Conservation (phyloP, 2,797 vertebrate genomes). For the Enteromius afrohamiltoni region DNA sequence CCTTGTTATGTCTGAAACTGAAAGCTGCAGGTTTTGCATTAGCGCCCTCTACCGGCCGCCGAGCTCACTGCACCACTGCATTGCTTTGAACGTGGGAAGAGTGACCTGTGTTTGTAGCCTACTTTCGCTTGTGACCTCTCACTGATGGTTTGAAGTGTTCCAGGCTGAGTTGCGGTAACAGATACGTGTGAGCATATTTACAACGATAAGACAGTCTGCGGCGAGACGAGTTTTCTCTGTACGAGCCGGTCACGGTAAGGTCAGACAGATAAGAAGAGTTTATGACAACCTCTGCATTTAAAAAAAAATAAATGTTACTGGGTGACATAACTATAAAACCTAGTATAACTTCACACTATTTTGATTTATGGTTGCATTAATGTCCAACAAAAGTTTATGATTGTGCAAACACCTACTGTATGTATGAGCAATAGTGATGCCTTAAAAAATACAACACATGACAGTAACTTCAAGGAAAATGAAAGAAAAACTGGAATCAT, state of each 20-base stretch:
- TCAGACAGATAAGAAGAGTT: conserved; percentile 71
- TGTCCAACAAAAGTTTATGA: background rate
- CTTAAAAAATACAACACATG: background rate
- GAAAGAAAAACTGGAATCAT: background rate
- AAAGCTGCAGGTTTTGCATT: background rate
- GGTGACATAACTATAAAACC: background rate
- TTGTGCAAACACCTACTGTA: background rate
- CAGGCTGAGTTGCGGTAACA: conserved; percentile 7
- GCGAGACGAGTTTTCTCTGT: conserved; percentile 45
- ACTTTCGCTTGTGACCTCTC: conserved; percentile 37
- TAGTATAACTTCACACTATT: background rate
- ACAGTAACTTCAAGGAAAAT: background rate
- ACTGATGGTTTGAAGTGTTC: conserved; percentile 23
- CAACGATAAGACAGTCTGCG: conserved; percentile 45
- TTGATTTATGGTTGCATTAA: background rate
- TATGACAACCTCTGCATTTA: conserved; percentile 69
- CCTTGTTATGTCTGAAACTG: conserved; percentile 18
- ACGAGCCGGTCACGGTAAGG: conserved; percentile 67
- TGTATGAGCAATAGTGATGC: background rate
- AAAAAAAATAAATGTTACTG: background rate
- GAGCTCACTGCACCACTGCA: conserved; percentile 33
- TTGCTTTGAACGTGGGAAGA: background rate
- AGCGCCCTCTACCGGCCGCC: conserved; percentile 36
- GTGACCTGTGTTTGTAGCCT: conserved; percentile 34
- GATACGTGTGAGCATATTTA: conserved; percentile 31